Base-by-base conservation (phyloP, 2,113 vertebrate genomes). In the Abramis brama region DNA sequence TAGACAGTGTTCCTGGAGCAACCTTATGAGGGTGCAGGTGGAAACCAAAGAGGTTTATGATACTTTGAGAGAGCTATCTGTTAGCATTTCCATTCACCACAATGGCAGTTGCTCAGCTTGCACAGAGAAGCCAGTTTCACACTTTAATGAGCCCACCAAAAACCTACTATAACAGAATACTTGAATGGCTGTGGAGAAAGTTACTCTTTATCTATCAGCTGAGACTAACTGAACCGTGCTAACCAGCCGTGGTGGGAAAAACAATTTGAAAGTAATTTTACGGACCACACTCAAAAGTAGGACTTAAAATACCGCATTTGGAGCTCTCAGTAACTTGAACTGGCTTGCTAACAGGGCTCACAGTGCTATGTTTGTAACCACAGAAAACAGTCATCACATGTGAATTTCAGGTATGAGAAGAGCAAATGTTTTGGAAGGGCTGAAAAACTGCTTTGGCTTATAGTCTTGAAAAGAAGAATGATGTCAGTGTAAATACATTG, bases 381-480 rank as follows among this genome's bases (percentile, higher is more conserved):
- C 60, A 83, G 27, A 71, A 71, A 70, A n/a, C 25, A 50, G n/a
- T 83, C 62, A 57, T 70, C 5, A 71, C 62, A 5, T 55, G 45
- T 83, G 47, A 57, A 83, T 83, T 30, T 83, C 23, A 70, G 47
- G 50, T 73, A 57, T 73, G 81, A 73, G 81, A 17, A n/a, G 68
- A 73, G 50, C 81, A 83, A 57, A 68, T 36, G 66, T 59, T 73
- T 43, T 83, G 50, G 47, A 83, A 52, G 45, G 15, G 45, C 45
- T 66, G 15, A 33, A n/a, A 66, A 70, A 23, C 0, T 52, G 25
- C 15, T 55, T 30, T 39, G 77, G 55, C 45, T n/a, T 79, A n/a
- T 30, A 47, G 57, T 27, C 4, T 17, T 82, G 80, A 82, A 52
- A 30, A 27, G 13, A 33, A 33, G 15, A 68, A 82, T 15, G 47